These are phyloP conservation scores for Syngnathus scovelli DNA, from an alignment of 2,113 vertebrate genomes.

Conservation along the genomic window DNA sequence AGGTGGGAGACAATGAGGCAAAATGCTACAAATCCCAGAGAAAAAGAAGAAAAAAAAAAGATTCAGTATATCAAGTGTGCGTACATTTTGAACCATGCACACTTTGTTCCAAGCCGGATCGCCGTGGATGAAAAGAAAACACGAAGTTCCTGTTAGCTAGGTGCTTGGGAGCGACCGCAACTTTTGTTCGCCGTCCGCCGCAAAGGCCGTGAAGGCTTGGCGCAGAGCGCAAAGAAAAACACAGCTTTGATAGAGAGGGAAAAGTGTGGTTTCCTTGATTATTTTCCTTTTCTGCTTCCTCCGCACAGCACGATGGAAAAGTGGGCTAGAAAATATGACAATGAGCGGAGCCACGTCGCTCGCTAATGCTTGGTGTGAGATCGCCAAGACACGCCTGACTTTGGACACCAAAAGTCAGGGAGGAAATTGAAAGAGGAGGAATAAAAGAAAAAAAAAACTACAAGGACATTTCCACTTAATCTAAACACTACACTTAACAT, in stretches of 20 bases:
- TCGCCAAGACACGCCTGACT: constrained; percentile 17
- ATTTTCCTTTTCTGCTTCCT: constrained; percentile 17
- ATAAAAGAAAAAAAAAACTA: constrained; percentile 26
- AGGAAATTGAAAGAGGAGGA: background rate
- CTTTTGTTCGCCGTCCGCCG: constrained; percentile 27
- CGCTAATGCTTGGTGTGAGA: background rate
- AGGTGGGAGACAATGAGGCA: constrained; percentile 26
- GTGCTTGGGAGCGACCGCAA: constrained; percentile 27
- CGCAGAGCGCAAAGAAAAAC: constrained; percentile 26
- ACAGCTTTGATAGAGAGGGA: constrained; percentile 17
- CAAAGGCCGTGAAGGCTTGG: constrained; percentile 11
- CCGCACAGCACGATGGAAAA: constrained; percentile 18
- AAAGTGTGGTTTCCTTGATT: constrained; percentile 30
- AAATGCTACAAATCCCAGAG: background rate
- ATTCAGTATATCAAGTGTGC: background rate
- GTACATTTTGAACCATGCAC: too few relatives aligned
- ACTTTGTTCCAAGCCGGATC: background rate
- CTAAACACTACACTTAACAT: constrained; percentile 33
- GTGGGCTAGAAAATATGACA: constrained; percentile 5
- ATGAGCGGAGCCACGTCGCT: constrained; percentile 7
- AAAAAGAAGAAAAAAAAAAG: background rate
- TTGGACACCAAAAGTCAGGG: constrained; percentile 26
- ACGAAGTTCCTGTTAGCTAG: background rate
- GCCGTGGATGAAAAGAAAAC: background rate
- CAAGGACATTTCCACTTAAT: constrained; percentile 51